Conservation (phyloP, 2,888 invertebrate species). For the Dolomedes plantarius region DNA sequence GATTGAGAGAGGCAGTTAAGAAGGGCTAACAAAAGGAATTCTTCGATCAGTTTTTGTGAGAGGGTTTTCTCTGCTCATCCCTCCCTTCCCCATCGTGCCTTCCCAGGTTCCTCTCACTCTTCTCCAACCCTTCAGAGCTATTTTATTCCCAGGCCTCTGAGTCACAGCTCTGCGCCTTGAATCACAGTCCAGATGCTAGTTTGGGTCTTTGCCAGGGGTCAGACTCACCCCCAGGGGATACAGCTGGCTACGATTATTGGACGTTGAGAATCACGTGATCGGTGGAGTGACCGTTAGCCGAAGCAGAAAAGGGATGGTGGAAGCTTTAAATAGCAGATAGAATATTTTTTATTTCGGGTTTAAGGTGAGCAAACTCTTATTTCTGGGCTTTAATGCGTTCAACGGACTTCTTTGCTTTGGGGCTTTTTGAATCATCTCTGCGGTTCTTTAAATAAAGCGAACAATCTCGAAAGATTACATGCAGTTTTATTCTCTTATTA, state of each 20-base stretch:
- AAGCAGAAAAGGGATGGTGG: neutral
- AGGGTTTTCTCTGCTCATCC: neutral
- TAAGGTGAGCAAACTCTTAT: no score
- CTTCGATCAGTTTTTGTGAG: neutral
- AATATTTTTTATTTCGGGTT: no score
- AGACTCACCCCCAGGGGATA: neutral
- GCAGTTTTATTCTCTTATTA: no score
- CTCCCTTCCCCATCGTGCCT: neutral
- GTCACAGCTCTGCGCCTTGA: neutral
- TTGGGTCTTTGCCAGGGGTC: slow-evolving; percentile 1
- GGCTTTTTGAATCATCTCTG: no score
- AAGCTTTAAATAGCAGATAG: no score
- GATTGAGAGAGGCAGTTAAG: no score
- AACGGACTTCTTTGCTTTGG: no score
- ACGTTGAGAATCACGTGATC: neutral
- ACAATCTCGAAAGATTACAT: no score
- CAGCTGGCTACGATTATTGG: slow-evolving; percentile 8
- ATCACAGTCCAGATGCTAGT: neutral
- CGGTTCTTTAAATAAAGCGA: no score
- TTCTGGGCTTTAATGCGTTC: no score
- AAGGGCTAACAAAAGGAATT: neutral
- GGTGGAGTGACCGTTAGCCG: slow-evolving; percentile 2
- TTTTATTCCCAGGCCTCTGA: slow-evolving; percentile 1
- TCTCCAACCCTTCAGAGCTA: neutral
- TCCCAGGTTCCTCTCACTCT: neutral